A percentile compares a stretch with the other conserved stretches of the same genome.
Conservation (phyloP, 2,888 invertebrate genomes). For the Autographa gamma region DNA sequence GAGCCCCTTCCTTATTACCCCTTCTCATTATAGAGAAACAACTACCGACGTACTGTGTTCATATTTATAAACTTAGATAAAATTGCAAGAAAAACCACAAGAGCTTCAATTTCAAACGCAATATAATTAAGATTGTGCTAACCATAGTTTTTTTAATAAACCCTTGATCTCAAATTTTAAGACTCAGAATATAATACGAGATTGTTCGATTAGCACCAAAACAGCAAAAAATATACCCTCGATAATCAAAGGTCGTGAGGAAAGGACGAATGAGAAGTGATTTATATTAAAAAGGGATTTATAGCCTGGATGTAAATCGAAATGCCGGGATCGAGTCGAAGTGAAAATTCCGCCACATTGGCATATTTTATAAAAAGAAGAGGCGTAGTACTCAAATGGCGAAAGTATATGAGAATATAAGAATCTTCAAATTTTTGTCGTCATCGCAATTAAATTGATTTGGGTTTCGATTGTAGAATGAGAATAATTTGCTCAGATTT, state of each 20-base stretch:
- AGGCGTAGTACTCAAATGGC: neutral
- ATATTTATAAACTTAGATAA: too few species aligned
- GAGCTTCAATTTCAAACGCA: too few species aligned
- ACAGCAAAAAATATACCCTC: neutral
- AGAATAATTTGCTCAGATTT: neutral
- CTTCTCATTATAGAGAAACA: too few species aligned
- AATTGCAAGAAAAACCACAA: too few species aligned
- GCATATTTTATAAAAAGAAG: slow-evolving; percentile 4
- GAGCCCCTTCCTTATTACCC: too few species aligned
- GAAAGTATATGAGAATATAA: neutral
- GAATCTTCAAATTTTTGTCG: slow-evolving; percentile 3
- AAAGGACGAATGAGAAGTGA: slow-evolving; percentile 4
- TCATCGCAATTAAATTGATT: neutral
- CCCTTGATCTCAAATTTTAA: neutral
- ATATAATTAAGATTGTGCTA: too few species aligned
- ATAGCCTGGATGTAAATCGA: slow-evolving; percentile 4
- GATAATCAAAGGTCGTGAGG: slow-evolving; percentile 4
- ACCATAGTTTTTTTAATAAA: too few species aligned
- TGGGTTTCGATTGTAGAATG: neutral
- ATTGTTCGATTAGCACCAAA: slow-evolving; percentile 1
- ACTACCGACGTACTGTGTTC: too few species aligned
- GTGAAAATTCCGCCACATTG: slow-evolving; percentile 4
- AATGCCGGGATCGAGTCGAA: slow-evolving; percentile 4
- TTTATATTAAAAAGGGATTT: slow-evolving; percentile 4
- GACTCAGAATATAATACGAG: neutral